Evolutionary conservation across 2,797 vertebrate genomes (phyloP), one percentile per base, ranked within the genome.

Genomic region (Lateolabrax maculatus): DNA sequence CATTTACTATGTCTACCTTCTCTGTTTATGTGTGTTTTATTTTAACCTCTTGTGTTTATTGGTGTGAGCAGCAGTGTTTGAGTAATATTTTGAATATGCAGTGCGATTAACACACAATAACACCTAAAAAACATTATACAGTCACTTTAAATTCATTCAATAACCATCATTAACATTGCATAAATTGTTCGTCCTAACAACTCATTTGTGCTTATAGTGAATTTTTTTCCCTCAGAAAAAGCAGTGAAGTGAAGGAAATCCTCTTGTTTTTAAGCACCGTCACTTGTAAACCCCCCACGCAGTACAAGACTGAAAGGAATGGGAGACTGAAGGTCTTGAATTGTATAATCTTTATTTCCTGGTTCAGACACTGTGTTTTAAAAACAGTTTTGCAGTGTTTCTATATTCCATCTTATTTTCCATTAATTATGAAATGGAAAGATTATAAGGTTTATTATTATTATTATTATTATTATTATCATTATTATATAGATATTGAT

Each of bases 41-140:
- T 43, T 56, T 10, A 36, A 6, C 21, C 21, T 27, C 7, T 0
- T 57, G 48, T 61, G 37, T 41, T 43, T 64, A 61, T 27, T 61
- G 36, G 64, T 46, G 18, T 15, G 48, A 43, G 36, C 9, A 41
- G 60, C 61, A 36, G 69, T 9, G 10, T 52, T 52, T 46, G 12
- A 58, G 16, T 25, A 34, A 36, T 13, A 11, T 21, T 49, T 34
- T 39, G 10, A 64, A 43, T 39, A 31, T 41, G n/a, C 51, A 56
- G 23, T 23, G 27, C 31, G 23, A 61, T 37, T 65, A 56, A 67
- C 44, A 52, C 12, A 64, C 27, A n/a, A 53, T 19, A n/a, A n/a
- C n/a, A n/a, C n/a, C 23, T 8, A 5, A 46, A 71, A 57, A 81
- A 49, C 51, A 63, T 60, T 61, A 37, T 19, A 52, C 29, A 77